Evolutionary conservation across 23 tunicate genomes (phyloP), one percentile per base, ranked within the genome.

Genomic region (Aplidium turbinatum): DNA sequence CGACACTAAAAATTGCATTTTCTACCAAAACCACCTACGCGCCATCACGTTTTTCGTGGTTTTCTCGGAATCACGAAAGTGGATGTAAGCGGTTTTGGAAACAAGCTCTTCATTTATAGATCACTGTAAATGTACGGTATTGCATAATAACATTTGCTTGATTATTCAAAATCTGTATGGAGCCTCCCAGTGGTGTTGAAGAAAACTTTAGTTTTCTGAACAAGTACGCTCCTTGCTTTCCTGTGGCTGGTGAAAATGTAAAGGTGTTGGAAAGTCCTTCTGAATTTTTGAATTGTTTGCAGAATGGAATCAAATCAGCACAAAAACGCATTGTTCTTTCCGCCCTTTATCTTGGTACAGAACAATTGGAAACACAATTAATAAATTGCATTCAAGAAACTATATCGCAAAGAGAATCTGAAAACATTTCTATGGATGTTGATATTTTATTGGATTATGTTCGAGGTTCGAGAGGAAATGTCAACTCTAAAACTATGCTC

Each of bases 311-410:
- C 1, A 55, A 50, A 47, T 54, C 58, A 57, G 84, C 95, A 0
- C 65, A 83, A 60, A 65, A 82, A n/a, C 57, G 95, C 55, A 77
- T 94, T 30, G 81, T 86, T 3, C 52, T 94, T 11, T 70, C 99
- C 2, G 83, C 99, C 3, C 38, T 94, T 48, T 94, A 94, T 57
- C 47, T 88, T n/a, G 99, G 99, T 45, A 82, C 77, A 29, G 95
- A 85, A 35, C 68, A 72, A 2, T 39, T 57, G 38, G 99, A 94
- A 45, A 56, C 71, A 58, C 31, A 82, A 45, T 35, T 94, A 13
- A 51, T 91, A 4, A 45, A 72, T 61, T 36, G 64, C 52, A 35
- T 83, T 0, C 0, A 62, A 34, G 66, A 75, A 39, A 57, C 81
- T 1, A 18, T 76, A 18, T 31, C 26, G 18, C 57, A 58, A 20